phyloP scores from a whole-genome alignment of 2,888 invertebrate species.

The Standfussiana lucernea region DNA sequence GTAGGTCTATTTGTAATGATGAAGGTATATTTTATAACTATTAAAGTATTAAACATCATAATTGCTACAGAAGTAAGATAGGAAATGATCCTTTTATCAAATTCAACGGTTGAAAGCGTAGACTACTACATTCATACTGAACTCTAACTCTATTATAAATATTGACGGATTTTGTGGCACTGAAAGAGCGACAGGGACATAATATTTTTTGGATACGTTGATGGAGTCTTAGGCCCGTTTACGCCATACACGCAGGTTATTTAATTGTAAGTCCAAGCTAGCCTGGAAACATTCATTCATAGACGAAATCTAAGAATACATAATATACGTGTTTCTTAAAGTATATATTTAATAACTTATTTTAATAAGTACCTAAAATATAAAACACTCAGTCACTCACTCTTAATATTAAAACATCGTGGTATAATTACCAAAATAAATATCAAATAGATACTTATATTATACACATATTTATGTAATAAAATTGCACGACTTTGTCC shows the following conservation, averaged over 20 bases:
- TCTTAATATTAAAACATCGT: slow-evolving; percentile 14
- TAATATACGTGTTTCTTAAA: background rate
- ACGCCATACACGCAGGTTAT: background rate
- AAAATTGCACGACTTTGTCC: slow-evolving; percentile 9
- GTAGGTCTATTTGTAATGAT: no score
- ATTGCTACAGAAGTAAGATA: background rate
- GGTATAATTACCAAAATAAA: slow-evolving; percentile 18
- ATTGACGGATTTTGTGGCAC: slow-evolving; percentile 37
- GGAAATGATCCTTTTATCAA: background rate
- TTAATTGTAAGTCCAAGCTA: background rate
- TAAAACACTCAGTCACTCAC: slow-evolving; percentile 23
- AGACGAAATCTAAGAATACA: slow-evolving; percentile 5
- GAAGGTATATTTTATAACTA: slow-evolving; percentile 9
- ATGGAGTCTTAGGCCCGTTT: background rate
- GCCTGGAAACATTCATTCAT: background rate
- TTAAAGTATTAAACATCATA: background rate
- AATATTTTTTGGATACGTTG: background rate
- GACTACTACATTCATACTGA: background rate
- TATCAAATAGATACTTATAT: slow-evolving; percentile 6
- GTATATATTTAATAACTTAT: slow-evolving; percentile 2
- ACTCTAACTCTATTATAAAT: background rate
- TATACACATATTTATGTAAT: background rate
- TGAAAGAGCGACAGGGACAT: slow-evolving; percentile 14
- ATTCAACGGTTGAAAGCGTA: background rate
- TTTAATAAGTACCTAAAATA: background rate